Conservation (phyloP, 1,140 invertebrate species). For the Drosophila gunungcola region DNA sequence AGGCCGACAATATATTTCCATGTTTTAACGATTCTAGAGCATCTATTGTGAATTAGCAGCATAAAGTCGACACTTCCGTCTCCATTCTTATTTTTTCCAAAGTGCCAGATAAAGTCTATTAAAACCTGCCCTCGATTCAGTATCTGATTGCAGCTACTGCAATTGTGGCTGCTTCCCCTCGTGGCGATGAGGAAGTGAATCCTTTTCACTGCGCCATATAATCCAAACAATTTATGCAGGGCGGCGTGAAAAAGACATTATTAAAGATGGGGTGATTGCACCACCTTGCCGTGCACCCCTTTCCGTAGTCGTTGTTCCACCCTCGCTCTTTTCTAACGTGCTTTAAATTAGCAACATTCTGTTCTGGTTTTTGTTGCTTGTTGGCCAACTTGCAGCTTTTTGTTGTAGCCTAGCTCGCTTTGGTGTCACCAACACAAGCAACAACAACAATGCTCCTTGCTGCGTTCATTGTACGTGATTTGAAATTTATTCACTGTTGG, state of each 20-base stretch:
- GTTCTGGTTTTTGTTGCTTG: constrained; percentile 21
- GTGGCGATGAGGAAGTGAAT: constrained; percentile 58
- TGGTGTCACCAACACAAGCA: constrained; percentile 53
- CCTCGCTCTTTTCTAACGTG: constrained; percentile 45
- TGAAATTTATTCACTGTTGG: constrained; percentile 77
- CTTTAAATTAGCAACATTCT: constrained; percentile 74
- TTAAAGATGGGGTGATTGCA: constrained; percentile 17
- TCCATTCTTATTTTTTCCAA: neutral
- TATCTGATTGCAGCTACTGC: constrained; percentile 49
- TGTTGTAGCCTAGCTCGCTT: constrained; percentile 66
- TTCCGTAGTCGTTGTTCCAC: constrained; percentile 25
- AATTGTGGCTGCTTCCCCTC: constrained; percentile 38
- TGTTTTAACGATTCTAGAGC: constrained; percentile 4
- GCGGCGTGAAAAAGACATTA: constrained; percentile 57
- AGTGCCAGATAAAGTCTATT: constrained; percentile 3
- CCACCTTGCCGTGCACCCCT: constrained; percentile 12
- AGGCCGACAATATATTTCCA: too few species aligned
- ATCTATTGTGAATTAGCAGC: constrained; percentile 18
- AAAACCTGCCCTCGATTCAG: constrained; percentile 61
- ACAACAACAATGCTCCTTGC: constrained; percentile 39
- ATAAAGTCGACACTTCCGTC: constrained; percentile 32
- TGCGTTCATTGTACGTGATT: constrained; percentile 74
- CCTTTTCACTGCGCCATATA: constrained; percentile 78
- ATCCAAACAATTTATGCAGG: constrained; percentile 78
- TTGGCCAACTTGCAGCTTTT: constrained; percentile 56